These are phyloP conservation scores for Pelusios castaneus DNA, from an alignment of 2,113 vertebrate species.

Conservation along the genomic window DNA sequence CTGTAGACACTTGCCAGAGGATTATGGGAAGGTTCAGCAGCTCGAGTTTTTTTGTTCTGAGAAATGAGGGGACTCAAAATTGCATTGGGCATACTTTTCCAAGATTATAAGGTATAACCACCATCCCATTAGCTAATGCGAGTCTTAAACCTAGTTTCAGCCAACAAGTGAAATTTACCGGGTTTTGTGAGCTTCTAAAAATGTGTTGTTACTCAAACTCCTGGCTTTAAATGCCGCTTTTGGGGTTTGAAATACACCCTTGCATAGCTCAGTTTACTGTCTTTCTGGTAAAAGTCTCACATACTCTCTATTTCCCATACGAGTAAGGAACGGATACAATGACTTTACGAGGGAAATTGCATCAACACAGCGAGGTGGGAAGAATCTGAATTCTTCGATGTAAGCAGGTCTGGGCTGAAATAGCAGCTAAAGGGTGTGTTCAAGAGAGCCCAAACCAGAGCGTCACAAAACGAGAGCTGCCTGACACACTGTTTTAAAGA, in stretches of 20 bases:
- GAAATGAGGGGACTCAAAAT: background rate
- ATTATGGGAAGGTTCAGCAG: no score
- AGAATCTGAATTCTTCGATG: background rate
- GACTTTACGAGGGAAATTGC: background rate
- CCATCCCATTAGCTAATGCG: background rate
- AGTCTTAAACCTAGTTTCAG: background rate
- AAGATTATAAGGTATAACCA: background rate
- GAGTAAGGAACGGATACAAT: background rate
- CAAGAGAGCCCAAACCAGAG: no score
- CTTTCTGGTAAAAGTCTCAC: background rate
- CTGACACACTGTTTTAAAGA: background rate
- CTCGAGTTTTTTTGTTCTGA: background rate
- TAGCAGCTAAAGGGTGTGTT: background rate
- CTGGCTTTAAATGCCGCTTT: background rate
- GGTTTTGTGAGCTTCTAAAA: background rate
- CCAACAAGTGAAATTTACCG: background rate
- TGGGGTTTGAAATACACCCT: background rate
- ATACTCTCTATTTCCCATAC: background rate
- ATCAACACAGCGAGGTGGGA: background rate
- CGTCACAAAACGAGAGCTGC: background rate
- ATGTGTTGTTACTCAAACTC: background rate
- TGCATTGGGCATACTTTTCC: background rate
- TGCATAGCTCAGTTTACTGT: background rate
- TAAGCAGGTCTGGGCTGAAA: background rate
- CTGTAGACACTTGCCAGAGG: background rate